A percentile compares a stretch with the other conserved stretches of the same genome.
Evolutionary conservation across 2,113 vertebrate genomes (phyloP).

Genomic region (Garra rufa): DNA sequence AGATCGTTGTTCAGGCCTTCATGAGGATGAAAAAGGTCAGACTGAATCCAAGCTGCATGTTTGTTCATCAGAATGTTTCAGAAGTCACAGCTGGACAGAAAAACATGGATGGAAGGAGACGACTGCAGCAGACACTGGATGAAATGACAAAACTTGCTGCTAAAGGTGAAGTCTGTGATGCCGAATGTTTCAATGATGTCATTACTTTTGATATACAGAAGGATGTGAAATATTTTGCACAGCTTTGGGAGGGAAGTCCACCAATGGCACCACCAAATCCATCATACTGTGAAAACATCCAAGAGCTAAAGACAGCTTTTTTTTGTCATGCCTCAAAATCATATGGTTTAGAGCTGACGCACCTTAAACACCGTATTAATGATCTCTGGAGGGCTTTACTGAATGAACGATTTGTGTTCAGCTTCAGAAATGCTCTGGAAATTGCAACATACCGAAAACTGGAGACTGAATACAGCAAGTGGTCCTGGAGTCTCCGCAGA

Average conservation of each 20-base stretch:
- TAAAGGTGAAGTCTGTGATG: slow-evolving; percentile 63
- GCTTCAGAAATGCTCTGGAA: slow-evolving; percentile 72
- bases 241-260: slow-evolving; percentile 45
- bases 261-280: slow-evolving; percentile 64
- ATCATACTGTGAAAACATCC: slow-evolving; percentile 55
- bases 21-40: slow-evolving; percentile 67
- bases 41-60: slow-evolving; percentile 72
- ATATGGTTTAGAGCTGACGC: slow-evolving; percentile 54
- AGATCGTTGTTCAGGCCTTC: background rate
- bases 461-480: slow-evolving; percentile 43
- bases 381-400: slow-evolving; percentile 60
- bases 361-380: slow-evolving; percentile 65
- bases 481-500: slow-evolving; percentile 53
- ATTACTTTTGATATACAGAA: slow-evolving; percentile 57
- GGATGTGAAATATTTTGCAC: slow-evolving; percentile 60
- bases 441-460: slow-evolving; percentile 56
- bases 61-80: slow-evolving; percentile 75
- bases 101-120: slow-evolving; percentile 61
- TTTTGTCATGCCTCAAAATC: slow-evolving; percentile 27
- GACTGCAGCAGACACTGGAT: slow-evolving; percentile 27
- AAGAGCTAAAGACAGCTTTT: slow-evolving; percentile 49
- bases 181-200: slow-evolving; percentile 66
- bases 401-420: slow-evolving; percentile 61
- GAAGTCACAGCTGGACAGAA: slow-evolving; percentile 66
- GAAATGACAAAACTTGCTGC: slow-evolving; percentile 67